Evolutionary conservation across 2,113 vertebrate species (phyloP), one percentile per base, ranked within the genome.

Genomic region (Cinclus cinclus): DNA sequence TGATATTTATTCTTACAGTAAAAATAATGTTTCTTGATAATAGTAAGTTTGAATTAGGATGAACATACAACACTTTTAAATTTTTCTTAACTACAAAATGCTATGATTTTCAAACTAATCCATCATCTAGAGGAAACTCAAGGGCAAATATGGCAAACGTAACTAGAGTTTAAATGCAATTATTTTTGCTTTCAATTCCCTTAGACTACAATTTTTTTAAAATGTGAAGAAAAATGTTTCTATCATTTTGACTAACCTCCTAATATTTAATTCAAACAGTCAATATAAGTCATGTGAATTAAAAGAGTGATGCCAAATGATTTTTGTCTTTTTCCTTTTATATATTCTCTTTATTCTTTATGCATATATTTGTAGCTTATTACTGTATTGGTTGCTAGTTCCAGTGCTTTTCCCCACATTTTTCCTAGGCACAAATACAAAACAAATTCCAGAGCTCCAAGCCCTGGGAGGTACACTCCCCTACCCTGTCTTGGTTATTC

Each of bases 381-480:
- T 33, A 27, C 17, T 41, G 6, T 52, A 28, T n/a, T n/a, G 22
- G 3, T 42, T 42, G 3, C 23, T 42, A 17, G 4, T 33, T 33
- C 35, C 75, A 50, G 17, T 63, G 27, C 8, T 63, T 50, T 77
- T 27, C 35, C 17, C 17, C 50, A 50, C 22, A 28, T 62, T 63
- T 77, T 41, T 30, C 10, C 22, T 27, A 27, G 22, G 30, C 17
- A 50, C 28, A 50, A 63, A n/a, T 17, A 21, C 10, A 41, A 77
- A 47, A 68, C 17, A 49, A 77, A 50, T 33, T 77, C 16, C 28
- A 50, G 46, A 52, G 23, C 13, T 41, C 35, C 23, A 63, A 50
- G n/a, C 9, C 8, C 10, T 0, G 0, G 7, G 35, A 33, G 7
- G 2, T 20, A 25, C 17, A 62, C 41, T 22, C 11, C 5, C 16